Evolutionary conservation across 1,140 invertebrate genomes (phyloP), one percentile per base, ranked within the genome.

Genomic region (Ceratina calcarata): DNA sequence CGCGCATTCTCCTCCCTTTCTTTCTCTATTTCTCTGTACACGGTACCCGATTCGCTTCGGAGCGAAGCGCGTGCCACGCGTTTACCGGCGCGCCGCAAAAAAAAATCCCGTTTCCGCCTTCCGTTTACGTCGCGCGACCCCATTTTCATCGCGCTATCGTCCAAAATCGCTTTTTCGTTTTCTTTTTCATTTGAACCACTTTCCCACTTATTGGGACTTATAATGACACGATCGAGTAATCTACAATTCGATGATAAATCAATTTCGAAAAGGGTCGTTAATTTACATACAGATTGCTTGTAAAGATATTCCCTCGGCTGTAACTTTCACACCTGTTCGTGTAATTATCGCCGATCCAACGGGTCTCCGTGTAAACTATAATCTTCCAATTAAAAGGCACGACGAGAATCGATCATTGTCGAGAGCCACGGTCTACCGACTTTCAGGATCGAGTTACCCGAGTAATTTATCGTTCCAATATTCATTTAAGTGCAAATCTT

Each of bases 341-440:
- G 70, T 79, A 72, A 73, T 72, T 60, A 20, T 67, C 65, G 45
- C 60, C 53, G 62, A 55, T 69, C 61, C 66, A 20, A 53, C 64
- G 55, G n/a, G 22, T 22, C n/a, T 2, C 49, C 49, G 32, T 24
- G 37, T 45, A 49, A 10, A 53, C 60, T 83, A 13, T 60, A 83
- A 84, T 84, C 51, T 83, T 80, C 77, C 83, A 84, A 84, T 84
- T 84, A 84, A 69, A 45, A 32, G 24, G 22, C 24, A 20, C 10
- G 58, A 75, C 58, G 51, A 60, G 67, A 32, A 78, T 79, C 49
- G 61, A 65, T 71, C 66, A 62, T 65, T 55, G 65, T 61, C 74
- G 22, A 51, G 27, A 16, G 55, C 13, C 70, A 24, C 60, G 22
- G 64, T 22, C 74, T n/a, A 10, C 2, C 13, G 7, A 45, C 7